Evolutionary conservation across 2,113 vertebrate genomes (phyloP).

Genomic region (Gymnorhina tibicen): DNA sequence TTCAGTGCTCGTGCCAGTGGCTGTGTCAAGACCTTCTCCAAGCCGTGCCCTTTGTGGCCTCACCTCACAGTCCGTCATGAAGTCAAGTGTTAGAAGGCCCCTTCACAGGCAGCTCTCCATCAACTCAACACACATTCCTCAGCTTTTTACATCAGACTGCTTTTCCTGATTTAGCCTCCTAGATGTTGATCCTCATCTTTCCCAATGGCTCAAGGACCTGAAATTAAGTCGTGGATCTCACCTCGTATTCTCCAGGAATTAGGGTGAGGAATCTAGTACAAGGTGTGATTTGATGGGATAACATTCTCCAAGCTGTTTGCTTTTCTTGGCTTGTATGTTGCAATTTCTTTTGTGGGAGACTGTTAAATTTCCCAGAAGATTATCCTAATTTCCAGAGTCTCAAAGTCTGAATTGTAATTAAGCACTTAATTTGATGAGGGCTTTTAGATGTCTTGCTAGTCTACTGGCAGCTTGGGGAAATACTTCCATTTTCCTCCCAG

Average conservation of each 20-base stretch:
- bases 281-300: neutral
- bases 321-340: constrained; percentile 27
- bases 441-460: constrained; percentile 38
- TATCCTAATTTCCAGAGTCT: constrained; percentile 56
- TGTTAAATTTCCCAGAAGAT: constrained; percentile 50
- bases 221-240: neutral
- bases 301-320: neutral
- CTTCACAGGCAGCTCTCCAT: neutral
- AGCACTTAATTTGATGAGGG: constrained; percentile 56
- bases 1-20: neutral
- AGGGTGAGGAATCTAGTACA: neutral
- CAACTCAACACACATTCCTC: neutral
- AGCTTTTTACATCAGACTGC: neutral
- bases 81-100: neutral
- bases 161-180: neutral
- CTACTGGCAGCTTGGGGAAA: constrained; percentile 32
- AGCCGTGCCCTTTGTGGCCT: neutral
- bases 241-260: neutral
- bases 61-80: fast-evolving
- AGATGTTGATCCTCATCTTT: neutral
- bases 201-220: neutral
- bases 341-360: constrained; percentile 28
- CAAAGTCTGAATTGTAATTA: constrained; percentile 62
- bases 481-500: constrained; percentile 13
- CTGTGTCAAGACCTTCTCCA: neutral